Conservation (phyloP, 2,888 invertebrate species). For the Teleogryllus oceanicus region DNA sequence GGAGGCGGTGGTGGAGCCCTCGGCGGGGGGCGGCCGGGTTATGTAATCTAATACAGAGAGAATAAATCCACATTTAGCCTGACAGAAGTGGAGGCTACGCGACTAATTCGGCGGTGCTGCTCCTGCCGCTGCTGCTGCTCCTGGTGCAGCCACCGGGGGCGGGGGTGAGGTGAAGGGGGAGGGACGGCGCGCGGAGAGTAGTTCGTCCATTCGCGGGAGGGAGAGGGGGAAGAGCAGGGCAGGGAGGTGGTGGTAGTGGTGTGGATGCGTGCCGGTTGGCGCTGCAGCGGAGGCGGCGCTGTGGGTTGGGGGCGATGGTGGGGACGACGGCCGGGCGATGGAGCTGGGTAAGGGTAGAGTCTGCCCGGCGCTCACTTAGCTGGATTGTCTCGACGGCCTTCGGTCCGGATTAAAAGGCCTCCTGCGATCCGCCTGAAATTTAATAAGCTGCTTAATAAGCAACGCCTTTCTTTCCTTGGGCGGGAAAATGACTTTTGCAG, state of each 20-base stretch:
- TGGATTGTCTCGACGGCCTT: neutral
- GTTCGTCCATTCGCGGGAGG: no score
- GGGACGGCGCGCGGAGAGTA: neutral
- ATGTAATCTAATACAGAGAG: slow-evolving; percentile 52
- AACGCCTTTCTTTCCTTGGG: no score
- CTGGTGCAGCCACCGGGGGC: neutral
- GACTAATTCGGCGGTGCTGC: neutral
- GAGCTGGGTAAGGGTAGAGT: neutral
- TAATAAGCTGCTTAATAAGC: slow-evolving; percentile 8
- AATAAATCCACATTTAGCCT: slow-evolving; percentile 54
- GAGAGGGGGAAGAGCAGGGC: neutral
- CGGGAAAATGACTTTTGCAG: no score
- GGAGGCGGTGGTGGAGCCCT: neutral
- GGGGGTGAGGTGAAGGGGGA: neutral
- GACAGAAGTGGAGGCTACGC: slow-evolving; percentile 43
- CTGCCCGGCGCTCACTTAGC: neutral
- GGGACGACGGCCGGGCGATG: neutral
- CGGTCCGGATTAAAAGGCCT: neutral
- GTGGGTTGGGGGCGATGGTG: neutral
- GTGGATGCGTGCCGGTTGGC: neutral
- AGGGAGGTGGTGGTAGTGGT: neutral
- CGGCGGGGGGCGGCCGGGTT: slow-evolving; percentile 41
- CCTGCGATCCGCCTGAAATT: neutral
- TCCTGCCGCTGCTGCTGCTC: neutral
- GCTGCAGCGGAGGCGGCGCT: neutral